Percentiles rank a stretch among this genome's conserved stretches.
These are phyloP conservation scores for Tautogolabrus adspersus DNA, from an alignment of 2,113 vertebrate species.

Conservation along the genomic window DNA sequence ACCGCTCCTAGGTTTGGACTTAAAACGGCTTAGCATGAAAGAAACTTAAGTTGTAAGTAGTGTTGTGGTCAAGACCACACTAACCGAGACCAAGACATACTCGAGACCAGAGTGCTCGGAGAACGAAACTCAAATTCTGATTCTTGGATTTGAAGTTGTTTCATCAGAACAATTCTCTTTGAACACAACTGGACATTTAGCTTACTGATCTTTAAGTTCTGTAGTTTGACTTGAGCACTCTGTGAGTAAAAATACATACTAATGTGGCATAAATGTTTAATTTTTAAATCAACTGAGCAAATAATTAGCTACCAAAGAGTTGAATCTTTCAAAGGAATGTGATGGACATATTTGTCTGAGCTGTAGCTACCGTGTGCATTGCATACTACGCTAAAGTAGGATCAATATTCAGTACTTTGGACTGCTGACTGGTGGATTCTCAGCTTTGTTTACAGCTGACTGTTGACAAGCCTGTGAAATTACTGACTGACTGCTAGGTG, in stretches of 20 bases:
- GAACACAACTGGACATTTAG: too few relatives aligned
- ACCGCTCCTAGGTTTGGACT: too few relatives aligned
- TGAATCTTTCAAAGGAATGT: not conserved
- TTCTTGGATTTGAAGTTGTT: too few relatives aligned
- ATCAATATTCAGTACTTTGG: constrained; percentile 36
- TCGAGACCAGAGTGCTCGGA: too few relatives aligned
- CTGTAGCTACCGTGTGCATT: not conserved
- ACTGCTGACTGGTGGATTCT: constrained; percentile 20
- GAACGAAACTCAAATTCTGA: too few relatives aligned
- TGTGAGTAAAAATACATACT: not conserved
- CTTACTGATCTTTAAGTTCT: too few relatives aligned
- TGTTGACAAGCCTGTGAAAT: constrained; percentile 2
- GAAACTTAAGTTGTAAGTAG: too few relatives aligned
- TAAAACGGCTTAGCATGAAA: too few relatives aligned
- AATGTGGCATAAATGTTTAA: not conserved
- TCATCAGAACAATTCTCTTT: too few relatives aligned
- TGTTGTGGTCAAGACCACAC: too few relatives aligned
- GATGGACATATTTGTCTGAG: constrained; percentile 19
- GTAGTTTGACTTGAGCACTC: too few relatives aligned
- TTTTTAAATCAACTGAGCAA: not conserved
- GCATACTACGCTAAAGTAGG: not conserved
- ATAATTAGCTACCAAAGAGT: not conserved
- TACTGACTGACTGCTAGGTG: not conserved
- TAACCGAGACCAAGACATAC: too few relatives aligned
- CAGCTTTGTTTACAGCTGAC: constrained; percentile 27